These are phyloP conservation scores for Alauda arvensis DNA, from an alignment of 2,797 vertebrate species.

Conservation along the genomic window DNA sequence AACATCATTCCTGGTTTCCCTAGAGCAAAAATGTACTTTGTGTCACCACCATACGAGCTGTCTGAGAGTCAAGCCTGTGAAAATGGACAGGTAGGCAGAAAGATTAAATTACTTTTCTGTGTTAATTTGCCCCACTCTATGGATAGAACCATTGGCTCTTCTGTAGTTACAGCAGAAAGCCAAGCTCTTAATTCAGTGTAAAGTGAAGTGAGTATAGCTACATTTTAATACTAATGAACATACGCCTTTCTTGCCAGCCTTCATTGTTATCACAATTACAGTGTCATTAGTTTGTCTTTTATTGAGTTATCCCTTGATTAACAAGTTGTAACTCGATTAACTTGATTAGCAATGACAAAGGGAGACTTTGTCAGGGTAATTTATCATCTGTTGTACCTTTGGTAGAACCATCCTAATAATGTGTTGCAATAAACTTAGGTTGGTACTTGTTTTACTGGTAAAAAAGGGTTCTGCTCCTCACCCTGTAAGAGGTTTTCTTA, in stretches of 20 bases:
- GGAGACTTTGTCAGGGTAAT: slow-evolving; percentile 54
- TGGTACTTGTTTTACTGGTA: slow-evolving; percentile 46
- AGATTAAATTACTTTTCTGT: not conserved
- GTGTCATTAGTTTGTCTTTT: slow-evolving; percentile 63
- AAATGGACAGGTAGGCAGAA: slow-evolving; percentile 87
- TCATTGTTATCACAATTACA: slow-evolving; percentile 62
- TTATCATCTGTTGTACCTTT: slow-evolving; percentile 65
- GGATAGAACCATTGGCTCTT: not conserved
- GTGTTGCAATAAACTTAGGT: slow-evolving; percentile 39
- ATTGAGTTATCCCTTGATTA: slow-evolving; percentile 69
- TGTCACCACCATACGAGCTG: slow-evolving; percentile 92
- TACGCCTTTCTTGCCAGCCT: slow-evolving; percentile 52
- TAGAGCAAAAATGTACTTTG: slow-evolving; percentile 93
- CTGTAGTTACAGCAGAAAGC: slow-evolving; percentile 5
- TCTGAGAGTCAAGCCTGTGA: slow-evolving; percentile 94
- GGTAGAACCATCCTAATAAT: slow-evolving; percentile 50
- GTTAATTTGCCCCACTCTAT: not conserved
- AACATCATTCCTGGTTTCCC: slow-evolving; percentile 99
- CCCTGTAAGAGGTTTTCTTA: not conserved
- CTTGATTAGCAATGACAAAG: slow-evolving; percentile 66
- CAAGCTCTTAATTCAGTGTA: not conserved
- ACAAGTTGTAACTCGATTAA: slow-evolving; percentile 57
- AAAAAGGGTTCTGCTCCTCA: slow-evolving; percentile 31
- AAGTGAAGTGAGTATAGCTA: not conserved
- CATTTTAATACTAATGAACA: slow-evolving; percentile 23